Conservation (phyloP, 2,888 invertebrate genomes). For the Eremobia ochroleuca region DNA sequence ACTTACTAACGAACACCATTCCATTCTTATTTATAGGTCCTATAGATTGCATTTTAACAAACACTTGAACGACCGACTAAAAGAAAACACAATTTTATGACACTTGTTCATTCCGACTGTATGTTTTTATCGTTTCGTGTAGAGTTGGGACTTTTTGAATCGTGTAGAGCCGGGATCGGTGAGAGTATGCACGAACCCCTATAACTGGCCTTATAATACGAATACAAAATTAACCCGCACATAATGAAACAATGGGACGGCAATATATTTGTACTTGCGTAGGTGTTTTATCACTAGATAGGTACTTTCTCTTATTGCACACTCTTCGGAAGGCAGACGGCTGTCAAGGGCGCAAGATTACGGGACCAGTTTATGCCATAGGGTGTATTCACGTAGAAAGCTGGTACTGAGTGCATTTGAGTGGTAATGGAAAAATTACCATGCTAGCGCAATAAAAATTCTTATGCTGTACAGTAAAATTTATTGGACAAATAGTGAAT, state of each 20-base stretch:
- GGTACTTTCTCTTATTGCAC: neutral
- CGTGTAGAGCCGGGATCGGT: too few species aligned
- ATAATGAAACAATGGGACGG: slow-evolving; percentile 11
- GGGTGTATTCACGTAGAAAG: neutral
- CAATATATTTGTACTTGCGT: slow-evolving; percentile 16
- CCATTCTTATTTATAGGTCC: neutral
- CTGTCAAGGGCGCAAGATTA: slow-evolving; percentile 35
- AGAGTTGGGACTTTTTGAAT: too few species aligned
- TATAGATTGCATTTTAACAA: slow-evolving; percentile 2
- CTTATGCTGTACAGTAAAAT: too few species aligned
- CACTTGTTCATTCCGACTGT: too few species aligned
- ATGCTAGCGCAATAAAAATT: too few species aligned
- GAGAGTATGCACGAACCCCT: too few species aligned
- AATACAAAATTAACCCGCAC: slow-evolving; percentile 16
- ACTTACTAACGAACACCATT: neutral
- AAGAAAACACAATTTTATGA: slow-evolving; percentile 8
- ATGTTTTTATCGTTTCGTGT: too few species aligned
- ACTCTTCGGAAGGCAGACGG: slow-evolving; percentile 33
- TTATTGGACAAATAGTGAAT: too few species aligned
- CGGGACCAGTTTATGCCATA: slow-evolving; percentile 62
- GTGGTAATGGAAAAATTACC: too few species aligned
- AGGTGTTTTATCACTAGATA: neutral
- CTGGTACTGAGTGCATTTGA: too few species aligned
- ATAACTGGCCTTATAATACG: slow-evolving; percentile 1
- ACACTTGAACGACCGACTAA: neutral